A percentile compares a stretch with the other conserved stretches of the same genome.
phyloP scores from a whole-genome alignment of 2,113 vertebrate genomes.

The Psephotus haematonotus region DNA sequence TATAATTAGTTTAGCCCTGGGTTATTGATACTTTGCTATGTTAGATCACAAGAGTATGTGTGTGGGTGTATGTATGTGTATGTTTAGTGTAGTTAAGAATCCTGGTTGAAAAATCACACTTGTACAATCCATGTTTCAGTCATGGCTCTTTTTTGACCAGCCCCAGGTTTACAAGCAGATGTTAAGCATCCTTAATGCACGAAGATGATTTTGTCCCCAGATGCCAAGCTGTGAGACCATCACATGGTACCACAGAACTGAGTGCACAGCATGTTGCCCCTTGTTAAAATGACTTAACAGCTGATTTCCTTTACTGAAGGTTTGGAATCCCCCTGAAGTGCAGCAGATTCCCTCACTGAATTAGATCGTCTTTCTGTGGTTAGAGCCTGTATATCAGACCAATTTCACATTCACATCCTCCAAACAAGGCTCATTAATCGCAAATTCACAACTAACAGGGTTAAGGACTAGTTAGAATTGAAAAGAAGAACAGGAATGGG shows the following conservation, averaged over 20 bases:
- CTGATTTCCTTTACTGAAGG: slow-evolving; percentile 4
- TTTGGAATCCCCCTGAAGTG: slow-evolving; percentile 18
- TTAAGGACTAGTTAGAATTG: slow-evolving; percentile 15
- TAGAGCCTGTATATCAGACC: background rate
- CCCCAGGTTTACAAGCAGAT: slow-evolving; percentile 16
- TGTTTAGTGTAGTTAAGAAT: background rate
- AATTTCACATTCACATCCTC: background rate
- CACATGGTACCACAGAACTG: background rate
- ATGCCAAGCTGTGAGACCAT: slow-evolving; percentile 9
- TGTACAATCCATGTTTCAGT: background rate
- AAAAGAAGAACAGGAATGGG: slow-evolving; percentile 2
- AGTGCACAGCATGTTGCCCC: slow-evolving; percentile 29
- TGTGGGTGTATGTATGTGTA: background rate
- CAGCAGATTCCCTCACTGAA: slow-evolving; percentile 16
- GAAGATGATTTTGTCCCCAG: slow-evolving; percentile 12
- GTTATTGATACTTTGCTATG: background rate
- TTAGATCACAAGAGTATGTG: background rate
- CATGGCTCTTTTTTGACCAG: background rate
- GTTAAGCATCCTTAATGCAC: background rate
- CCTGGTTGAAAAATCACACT: background rate
- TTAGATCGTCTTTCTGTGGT: background rate
- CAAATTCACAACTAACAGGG: slow-evolving; percentile 39
- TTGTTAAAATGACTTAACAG: slow-evolving; percentile 20
- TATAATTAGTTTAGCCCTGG: slow-evolving; percentile 29
- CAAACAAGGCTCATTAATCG: slow-evolving; percentile 56